phyloP scores from a whole-genome alignment of 1,140 invertebrate genomes.

The Leptinotarsa texana region DNA sequence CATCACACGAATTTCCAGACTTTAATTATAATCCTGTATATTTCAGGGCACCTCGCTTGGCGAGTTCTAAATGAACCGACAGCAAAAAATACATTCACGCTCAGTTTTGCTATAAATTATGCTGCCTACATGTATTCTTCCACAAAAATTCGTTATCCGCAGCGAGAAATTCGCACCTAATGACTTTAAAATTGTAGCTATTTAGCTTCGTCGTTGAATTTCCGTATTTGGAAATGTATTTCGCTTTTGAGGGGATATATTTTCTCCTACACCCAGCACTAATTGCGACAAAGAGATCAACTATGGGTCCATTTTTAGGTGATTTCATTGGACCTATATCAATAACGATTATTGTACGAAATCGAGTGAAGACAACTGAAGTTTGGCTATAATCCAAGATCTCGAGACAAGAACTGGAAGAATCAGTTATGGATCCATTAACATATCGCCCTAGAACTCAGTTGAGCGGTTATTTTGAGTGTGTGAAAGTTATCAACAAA shows the following conservation, averaged over 20 bases:
- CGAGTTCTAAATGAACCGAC: constrained; percentile 15
- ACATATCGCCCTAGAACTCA: too few species aligned
- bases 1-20: neutral
- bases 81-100: constrained; percentile 14
- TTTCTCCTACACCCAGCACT: too few species aligned
- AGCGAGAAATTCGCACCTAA: constrained; percentile 23
- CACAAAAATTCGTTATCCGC: constrained; percentile 21
- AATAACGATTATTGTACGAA: too few species aligned
- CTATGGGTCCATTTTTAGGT: too few species aligned
- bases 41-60: constrained; percentile 9
- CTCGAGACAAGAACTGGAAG: too few species aligned
- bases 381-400: too few species aligned
- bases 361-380: too few species aligned
- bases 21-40: constrained; percentile 17
- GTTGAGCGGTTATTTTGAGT: too few species aligned
- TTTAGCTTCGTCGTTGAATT: constrained; percentile 18
- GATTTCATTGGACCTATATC: too few species aligned
- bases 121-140: constrained; percentile 23
- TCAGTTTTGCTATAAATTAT: constrained; percentile 21
- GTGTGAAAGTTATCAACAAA: too few species aligned
- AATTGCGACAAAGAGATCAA: too few species aligned
- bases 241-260: neutral
- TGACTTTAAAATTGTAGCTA: constrained; percentile 25
- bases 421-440: too few species aligned
- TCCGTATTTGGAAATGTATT: constrained; percentile 12